Conservation (phyloP, 64 coral and sea anemone species). For the Exaiptasia diaphana region DNA sequence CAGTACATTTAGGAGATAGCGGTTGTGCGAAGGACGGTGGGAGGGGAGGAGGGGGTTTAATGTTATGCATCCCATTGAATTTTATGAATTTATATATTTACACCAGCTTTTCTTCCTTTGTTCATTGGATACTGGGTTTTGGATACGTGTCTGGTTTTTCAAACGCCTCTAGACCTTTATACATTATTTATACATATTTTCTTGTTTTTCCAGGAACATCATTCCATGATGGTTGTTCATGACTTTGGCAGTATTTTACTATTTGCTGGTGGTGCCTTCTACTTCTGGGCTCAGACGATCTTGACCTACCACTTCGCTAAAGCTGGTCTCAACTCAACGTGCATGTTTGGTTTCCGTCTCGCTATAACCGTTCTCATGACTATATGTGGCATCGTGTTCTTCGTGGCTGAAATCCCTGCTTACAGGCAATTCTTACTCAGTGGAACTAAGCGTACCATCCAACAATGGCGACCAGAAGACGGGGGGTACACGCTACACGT, state of each 20-base stretch:
- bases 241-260: slow-evolving; percentile 62
- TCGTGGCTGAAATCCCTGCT: slow-evolving; percentile 34
- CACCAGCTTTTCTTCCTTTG: too few relatives aligned
- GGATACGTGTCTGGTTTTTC: too few relatives aligned
- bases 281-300: slow-evolving; percentile 76
- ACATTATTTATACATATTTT: not conserved
- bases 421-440: slow-evolving; percentile 1
- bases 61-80: too few relatives aligned
- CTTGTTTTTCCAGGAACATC: slow-evolving; percentile 6
- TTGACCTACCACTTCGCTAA: slow-evolving; percentile 60
- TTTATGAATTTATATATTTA: too few relatives aligned
- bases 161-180: too few relatives aligned
- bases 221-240: slow-evolving; percentile 31
- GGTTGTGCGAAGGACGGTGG: too few relatives aligned
- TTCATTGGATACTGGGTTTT: too few relatives aligned
- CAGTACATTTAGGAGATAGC: too few relatives aligned
- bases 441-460: not conserved
- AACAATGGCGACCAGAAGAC: slow-evolving; percentile 23
- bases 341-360: slow-evolving; percentile 52
- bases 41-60: too few relatives aligned
- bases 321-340: slow-evolving; percentile 32
- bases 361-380: slow-evolving; percentile 38
- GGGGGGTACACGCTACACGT: slow-evolving; percentile 44
- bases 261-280: slow-evolving; percentile 57
- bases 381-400: slow-evolving; percentile 38